phyloP scores from a whole-genome alignment of 2,888 invertebrate genomes.

The Sceliomorpha sp. region DNA sequence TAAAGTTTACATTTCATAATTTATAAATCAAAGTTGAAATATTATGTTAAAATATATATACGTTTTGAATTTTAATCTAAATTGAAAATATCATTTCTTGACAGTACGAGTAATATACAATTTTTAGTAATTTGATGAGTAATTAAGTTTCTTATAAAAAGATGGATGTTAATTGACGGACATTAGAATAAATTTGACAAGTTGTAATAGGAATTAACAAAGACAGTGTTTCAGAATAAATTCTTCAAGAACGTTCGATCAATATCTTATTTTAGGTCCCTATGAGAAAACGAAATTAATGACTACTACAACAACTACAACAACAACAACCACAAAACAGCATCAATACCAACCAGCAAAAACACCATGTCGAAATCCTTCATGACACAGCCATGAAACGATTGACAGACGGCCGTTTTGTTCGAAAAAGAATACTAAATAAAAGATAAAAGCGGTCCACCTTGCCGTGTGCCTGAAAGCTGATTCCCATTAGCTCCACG shows the following conservation, averaged over 20 bases:
- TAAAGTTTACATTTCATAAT: no score
- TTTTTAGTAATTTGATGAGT: no score
- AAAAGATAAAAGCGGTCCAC: slow-evolving; percentile 66
- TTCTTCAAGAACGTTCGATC: no score
- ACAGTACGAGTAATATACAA: no score
- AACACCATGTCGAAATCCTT: slow-evolving; percentile 70
- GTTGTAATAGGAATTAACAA: not conserved
- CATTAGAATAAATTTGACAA: no score
- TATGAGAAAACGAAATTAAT: slow-evolving; percentile 60
- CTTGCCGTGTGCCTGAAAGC: slow-evolving; percentile 74
- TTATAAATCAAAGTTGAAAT: no score
- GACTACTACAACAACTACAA: slow-evolving; percentile 18
- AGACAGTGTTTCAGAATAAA: not conserved
- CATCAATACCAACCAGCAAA: slow-evolving; percentile 46
- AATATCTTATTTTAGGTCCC: slow-evolving; percentile 62
- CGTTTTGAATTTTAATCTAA: no score
- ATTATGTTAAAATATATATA: no score
- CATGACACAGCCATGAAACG: slow-evolving; percentile 71
- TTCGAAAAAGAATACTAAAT: slow-evolving; percentile 37
- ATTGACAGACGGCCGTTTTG: slow-evolving; percentile 72
- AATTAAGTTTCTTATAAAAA: no score
- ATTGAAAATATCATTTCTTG: no score
- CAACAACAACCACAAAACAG: slow-evolving; percentile 45
- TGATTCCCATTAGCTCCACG: slow-evolving; percentile 56
- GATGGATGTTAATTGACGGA: no score